Evolutionary conservation across 2,113 vertebrate genomes (phyloP).

Genomic region (Girardinichthys multiradiatus): DNA sequence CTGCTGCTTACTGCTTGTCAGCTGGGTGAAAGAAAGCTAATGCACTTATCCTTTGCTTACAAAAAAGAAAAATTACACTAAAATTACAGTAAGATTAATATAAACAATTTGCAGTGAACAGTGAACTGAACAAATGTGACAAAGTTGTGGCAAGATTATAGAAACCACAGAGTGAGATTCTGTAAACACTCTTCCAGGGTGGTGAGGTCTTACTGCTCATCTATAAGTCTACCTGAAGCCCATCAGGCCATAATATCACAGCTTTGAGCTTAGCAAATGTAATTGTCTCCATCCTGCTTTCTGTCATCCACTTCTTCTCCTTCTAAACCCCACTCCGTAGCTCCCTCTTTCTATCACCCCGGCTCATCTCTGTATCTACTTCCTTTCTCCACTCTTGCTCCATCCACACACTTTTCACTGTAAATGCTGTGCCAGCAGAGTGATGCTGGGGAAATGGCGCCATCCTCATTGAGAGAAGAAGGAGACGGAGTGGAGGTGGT

Average conservation of each 20-base stretch:
- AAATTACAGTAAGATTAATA: too few relatives aligned
- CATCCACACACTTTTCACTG: slow-evolving; percentile 58
- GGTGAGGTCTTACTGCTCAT: slow-evolving; percentile 35
- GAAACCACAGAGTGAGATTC: slow-evolving; percentile 35
- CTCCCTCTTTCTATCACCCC: slow-evolving; percentile 57
- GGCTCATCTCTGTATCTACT: slow-evolving; percentile 59
- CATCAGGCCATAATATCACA: slow-evolving; percentile 51
- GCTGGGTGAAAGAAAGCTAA: too few relatives aligned
- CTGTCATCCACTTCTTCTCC: slow-evolving; percentile 59
- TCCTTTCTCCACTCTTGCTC: slow-evolving; percentile 54
- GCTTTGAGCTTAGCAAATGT: slow-evolving; percentile 68
- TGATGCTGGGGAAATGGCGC: slow-evolving; percentile 61
- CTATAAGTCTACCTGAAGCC: slow-evolving; percentile 42
- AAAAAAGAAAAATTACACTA: too few relatives aligned
- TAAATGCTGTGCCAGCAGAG: slow-evolving; percentile 69
- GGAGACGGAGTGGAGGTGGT: slow-evolving; percentile 56
- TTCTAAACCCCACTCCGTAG: slow-evolving; percentile 35
- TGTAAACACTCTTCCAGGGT: slow-evolving; percentile 23
- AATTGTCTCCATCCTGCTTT: slow-evolving; percentile 66
- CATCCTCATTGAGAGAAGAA: slow-evolving; percentile 58
- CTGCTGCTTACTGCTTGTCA: too few relatives aligned
- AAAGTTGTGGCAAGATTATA: slow-evolving; percentile 19
- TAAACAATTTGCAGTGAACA: too few relatives aligned
- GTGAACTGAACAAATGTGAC: background rate
- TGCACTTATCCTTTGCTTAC: too few relatives aligned